Base-by-base conservation (phyloP, 30 jellyfish, hydroid and myxozoan species). In the Catostylus mosaicus region DNA sequence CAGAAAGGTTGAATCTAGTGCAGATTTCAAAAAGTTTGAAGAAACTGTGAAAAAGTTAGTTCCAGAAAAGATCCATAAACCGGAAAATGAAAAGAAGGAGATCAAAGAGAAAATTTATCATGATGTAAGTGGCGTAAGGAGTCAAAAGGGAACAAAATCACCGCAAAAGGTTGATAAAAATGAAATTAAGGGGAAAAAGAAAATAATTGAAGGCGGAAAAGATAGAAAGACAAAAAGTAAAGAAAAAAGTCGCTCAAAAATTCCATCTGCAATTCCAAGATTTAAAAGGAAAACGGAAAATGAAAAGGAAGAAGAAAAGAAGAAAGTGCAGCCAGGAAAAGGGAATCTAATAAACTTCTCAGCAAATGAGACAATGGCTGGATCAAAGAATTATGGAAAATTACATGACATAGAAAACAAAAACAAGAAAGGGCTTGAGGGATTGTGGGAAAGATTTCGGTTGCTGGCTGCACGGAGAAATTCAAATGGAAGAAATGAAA, bases 211-310 rank as follows among this genome's bases (percentile, higher is more conserved):
- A 31, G n/a, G 16, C 5, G 84, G 26, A 6, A 27, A 45, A 30
- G 40, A 29, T 48, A 50, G 48, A 77, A 60, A 37, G 52, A 7
- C 30, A 35, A 54, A 27, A 60, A 31, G 51, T 40, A 37, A 80
- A 38, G 79, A 60, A 3, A 61, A 60, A 29, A 30, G 11, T 22
- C 30, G 26, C 19, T 51, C 70, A 4, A 59, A 61, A 27, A 59
- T 31, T 72, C 88, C 71, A 56, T 57, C 88, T 8, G 88, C 69
- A 12, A 77, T 77, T 32, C 88, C 88, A 10, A 66, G 88, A 24
- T 60, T 59, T 48, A 77, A 61, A 20, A 36, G 7, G 10, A 66
- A 35, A 19, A 61, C 20, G 32, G 60, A 60, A 36, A 79, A 60
- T 31, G 64, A 59, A 52, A 35, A 68, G 5, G 65, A 35, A 33